phyloP scores from a whole-genome alignment of 1,140 invertebrate species.

The Macrobrachium nipponense region DNA sequence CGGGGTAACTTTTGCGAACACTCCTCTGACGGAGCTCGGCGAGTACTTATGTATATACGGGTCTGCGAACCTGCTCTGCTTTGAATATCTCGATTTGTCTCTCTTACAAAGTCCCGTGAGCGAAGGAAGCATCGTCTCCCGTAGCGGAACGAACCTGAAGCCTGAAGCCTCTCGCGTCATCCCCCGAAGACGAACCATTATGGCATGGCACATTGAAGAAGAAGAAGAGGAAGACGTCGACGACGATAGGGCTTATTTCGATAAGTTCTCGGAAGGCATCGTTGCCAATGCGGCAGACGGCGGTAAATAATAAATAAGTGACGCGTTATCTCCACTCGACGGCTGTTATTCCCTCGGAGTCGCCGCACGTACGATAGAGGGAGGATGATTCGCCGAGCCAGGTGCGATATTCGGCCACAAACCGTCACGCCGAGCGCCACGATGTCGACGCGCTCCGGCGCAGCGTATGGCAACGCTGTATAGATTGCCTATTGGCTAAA shows the following conservation, averaged over 20 bases:
- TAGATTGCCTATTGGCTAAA: constrained; percentile 39
- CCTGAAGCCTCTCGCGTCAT: not conserved
- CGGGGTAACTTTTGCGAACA: too few relatives aligned
- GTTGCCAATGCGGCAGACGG: not conserved
- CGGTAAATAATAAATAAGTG: not conserved
- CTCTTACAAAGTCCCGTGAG: not conserved
- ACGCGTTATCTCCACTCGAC: not conserved
- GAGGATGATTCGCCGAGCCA: not conserved
- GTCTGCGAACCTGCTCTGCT: too few relatives aligned
- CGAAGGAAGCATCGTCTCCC: not conserved
- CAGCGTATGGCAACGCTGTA: not conserved
- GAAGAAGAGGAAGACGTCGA: too few relatives aligned
- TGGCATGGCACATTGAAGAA: not conserved
- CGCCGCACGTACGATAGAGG: too few relatives aligned
- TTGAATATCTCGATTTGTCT: too few relatives aligned
- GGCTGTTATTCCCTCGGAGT: not conserved
- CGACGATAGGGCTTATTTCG: not conserved
- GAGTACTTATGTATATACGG: too few relatives aligned
- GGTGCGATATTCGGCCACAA: not conserved
- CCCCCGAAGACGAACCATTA: constrained; percentile 19
- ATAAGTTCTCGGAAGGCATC: constrained; percentile 11
- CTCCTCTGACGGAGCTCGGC: too few relatives aligned
- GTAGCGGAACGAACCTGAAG: not conserved
- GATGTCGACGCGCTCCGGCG: too few relatives aligned
- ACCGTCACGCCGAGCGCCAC: not conserved